Conservation (phyloP, 1,140 invertebrate species). For the Leptinotarsa texana region DNA sequence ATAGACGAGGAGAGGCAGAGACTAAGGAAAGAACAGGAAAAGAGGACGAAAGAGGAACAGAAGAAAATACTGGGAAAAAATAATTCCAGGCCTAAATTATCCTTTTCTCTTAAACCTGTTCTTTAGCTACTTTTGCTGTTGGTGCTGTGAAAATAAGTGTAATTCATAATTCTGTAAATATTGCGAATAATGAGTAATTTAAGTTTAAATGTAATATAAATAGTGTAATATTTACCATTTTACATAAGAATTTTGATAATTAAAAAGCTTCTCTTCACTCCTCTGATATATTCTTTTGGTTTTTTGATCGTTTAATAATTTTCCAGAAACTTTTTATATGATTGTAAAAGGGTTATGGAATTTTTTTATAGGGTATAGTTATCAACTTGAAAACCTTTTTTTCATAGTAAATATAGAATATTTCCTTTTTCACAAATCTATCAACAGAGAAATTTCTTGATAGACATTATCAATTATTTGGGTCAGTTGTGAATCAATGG, state of each 20-base stretch:
- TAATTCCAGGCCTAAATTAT: slow-evolving; percentile 93
- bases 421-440: too few species aligned
- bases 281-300: neutral
- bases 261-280: neutral
- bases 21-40: slow-evolving; percentile 90
- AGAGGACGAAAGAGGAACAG: slow-evolving; percentile 90
- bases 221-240: slow-evolving; percentile 1
- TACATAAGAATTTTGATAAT: neutral
- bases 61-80: slow-evolving; percentile 97
- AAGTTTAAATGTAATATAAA: neutral
- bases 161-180: too few species aligned
- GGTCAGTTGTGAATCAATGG: too few species aligned
- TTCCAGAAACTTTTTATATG: too few species aligned
- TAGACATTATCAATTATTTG: too few species aligned
- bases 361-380: too few species aligned
- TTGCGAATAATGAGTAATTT: neutral
- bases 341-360: too few species aligned
- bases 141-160: neutral
- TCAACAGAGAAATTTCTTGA: too few species aligned
- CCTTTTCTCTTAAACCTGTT: slow-evolving; percentile 85
- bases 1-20: slow-evolving; percentile 94
- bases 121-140: slow-evolving; percentile 43
- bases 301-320: neutral
- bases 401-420: too few species aligned
- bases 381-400: too few species aligned